phyloP scores from a whole-genome alignment of 2,888 invertebrate species.

The Lobophora halterata region DNA sequence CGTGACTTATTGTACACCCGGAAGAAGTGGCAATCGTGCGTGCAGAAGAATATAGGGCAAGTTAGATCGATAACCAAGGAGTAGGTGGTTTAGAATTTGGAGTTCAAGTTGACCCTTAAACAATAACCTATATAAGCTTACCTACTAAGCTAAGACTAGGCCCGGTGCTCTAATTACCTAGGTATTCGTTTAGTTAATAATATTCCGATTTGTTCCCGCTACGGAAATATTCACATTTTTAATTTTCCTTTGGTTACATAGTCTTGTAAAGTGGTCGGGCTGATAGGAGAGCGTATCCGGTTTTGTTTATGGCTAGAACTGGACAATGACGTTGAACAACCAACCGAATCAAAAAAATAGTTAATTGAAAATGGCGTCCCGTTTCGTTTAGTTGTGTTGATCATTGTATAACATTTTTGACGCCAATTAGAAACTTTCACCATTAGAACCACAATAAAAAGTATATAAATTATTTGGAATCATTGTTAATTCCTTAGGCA shows the following conservation, averaged over 20 bases:
- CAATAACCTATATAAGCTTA: too few relatives aligned
- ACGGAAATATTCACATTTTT: conserved; percentile 7
- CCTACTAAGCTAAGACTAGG: too few relatives aligned
- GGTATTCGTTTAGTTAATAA: neutral
- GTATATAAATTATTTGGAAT: neutral
- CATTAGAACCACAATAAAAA: neutral
- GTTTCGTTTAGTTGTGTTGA: conserved; percentile 24
- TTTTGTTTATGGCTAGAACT: conserved; percentile 3
- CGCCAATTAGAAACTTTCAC: conserved; percentile 1
- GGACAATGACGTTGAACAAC: conserved; percentile 3
- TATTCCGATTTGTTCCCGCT: conserved; percentile 8
- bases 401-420: conserved; percentile 7
- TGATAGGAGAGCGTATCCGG: too few relatives aligned
- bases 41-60: conserved; percentile 11
- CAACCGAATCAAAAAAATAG: conserved; percentile 18
- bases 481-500: neutral
- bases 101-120: too few relatives aligned
- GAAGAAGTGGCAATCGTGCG: neutral
- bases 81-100: too few relatives aligned
- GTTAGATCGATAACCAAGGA: conserved; percentile 22
- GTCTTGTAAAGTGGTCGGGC: too few relatives aligned
- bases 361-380: conserved; percentile 47
- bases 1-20: conserved; percentile 22
- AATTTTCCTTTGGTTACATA: too few relatives aligned
- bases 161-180: neutral